phyloP scores from a whole-genome alignment of 2,113 vertebrate species.

The Mohoua ochrocephala region DNA sequence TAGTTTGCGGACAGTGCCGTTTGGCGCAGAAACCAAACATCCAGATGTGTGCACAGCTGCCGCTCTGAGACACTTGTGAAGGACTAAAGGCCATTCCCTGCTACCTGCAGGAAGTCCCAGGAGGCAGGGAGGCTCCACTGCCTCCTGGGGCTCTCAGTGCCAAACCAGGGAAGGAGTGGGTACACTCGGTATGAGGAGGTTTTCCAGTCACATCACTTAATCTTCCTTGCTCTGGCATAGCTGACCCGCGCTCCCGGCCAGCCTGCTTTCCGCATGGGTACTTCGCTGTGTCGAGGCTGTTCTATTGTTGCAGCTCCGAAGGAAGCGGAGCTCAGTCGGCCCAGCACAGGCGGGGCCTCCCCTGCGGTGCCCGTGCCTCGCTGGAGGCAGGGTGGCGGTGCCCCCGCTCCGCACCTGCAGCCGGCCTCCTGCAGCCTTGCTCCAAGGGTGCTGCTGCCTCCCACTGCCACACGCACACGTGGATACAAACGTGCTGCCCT shows the following conservation, averaged over 20 bases:
- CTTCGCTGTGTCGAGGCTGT: too few relatives aligned
- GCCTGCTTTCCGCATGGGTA: neutral
- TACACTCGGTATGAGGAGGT: neutral
- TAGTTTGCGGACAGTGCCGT: fast-evolving
- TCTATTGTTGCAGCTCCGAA: neutral
- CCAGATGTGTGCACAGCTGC: fast-evolving
- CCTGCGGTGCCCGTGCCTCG: fast-evolving
- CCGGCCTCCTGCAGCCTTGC: fast-evolving
- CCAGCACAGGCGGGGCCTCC: too few relatives aligned
- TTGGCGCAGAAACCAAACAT: neutral
- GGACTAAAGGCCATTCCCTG: neutral
- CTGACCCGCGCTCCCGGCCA: neutral
- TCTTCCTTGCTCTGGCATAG: neutral
- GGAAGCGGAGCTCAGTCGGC: fast-evolving
- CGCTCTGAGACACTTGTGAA: neutral
- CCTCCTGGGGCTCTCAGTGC: neutral
- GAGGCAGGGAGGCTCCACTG: neutral
- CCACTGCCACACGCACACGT: too few relatives aligned
- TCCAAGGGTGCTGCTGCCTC: fast-evolving
- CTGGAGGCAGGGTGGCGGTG: fast-evolving
- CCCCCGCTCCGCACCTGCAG: too few relatives aligned
- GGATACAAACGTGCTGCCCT: fast-evolving
- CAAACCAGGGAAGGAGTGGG: neutral
- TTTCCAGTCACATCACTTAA: neutral
- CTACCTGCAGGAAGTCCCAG: too few relatives aligned